These are phyloP conservation scores for Parthenolecanium corni DNA, from an alignment of 2,888 invertebrate species.

Conservation along the genomic window DNA sequence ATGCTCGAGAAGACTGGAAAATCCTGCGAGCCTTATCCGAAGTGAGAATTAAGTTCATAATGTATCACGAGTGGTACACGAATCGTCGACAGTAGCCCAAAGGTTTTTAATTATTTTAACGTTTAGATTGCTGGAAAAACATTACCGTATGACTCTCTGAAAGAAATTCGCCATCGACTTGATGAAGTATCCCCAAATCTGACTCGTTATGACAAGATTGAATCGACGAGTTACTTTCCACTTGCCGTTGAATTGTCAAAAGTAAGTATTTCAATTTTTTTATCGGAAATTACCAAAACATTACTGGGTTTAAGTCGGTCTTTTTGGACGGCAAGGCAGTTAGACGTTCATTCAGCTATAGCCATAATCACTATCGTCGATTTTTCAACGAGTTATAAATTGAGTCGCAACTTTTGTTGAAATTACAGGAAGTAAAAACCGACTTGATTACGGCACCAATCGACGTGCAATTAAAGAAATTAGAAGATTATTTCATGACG, in stretches of 20 bases:
- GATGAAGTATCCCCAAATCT: slow-evolving; percentile 81
- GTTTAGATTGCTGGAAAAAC: slow-evolving; percentile 50
- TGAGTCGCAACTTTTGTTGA: slow-evolving; percentile 1
- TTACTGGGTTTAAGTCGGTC: no score
- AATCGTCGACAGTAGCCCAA: not conserved
- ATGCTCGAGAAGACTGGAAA: slow-evolving; percentile 90
- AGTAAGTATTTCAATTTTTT: slow-evolving; percentile 40
- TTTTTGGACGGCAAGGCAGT: no score
- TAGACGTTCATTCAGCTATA: no score
- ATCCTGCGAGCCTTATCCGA: slow-evolving; percentile 93
- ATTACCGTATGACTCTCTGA: slow-evolving; percentile 76
- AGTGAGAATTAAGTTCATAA: slow-evolving; percentile 46
- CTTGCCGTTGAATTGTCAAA: slow-evolving; percentile 64
- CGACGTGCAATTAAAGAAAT: slow-evolving; percentile 58
- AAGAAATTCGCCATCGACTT: slow-evolving; percentile 69
- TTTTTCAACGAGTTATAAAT: no score
- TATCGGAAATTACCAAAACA: not conserved
- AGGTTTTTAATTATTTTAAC: slow-evolving; percentile 9
- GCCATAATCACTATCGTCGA: no score
- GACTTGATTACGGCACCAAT: slow-evolving; percentile 43
- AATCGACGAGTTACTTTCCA: slow-evolving; percentile 70
- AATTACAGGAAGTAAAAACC: slow-evolving; percentile 38
- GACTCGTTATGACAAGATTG: slow-evolving; percentile 68
- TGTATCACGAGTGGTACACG: not conserved
- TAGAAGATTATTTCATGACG: slow-evolving; percentile 90